Percentiles rank a stretch among this genome's conserved stretches.
phyloP scores from a whole-genome alignment of 2,888 invertebrate genomes.

The Drosophila kuntzei region DNA sequence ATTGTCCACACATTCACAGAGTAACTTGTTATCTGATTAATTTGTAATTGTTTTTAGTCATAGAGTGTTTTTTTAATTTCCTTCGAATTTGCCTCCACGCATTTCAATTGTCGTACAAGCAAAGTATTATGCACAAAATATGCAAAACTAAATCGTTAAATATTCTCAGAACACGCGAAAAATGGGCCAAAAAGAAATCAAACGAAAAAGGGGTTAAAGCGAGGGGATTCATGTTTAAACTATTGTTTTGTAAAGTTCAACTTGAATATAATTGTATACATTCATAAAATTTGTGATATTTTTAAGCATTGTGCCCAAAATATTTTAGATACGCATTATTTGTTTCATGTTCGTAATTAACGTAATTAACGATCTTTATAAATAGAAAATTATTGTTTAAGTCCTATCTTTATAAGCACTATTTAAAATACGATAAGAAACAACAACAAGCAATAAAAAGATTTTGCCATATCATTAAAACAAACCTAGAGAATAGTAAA shows the following conservation, averaged over 20 bases:
- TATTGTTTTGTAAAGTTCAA: slow-evolving; percentile 45
- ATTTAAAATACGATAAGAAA: slow-evolving; percentile 64
- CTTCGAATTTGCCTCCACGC: slow-evolving; percentile 55
- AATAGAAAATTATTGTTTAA: slow-evolving; percentile 55
- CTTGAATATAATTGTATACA: slow-evolving; percentile 62
- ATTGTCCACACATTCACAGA: slow-evolving; percentile 87
- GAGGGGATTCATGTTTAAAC: slow-evolving; percentile 36
- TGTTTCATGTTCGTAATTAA: slow-evolving; percentile 51
- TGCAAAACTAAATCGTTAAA: slow-evolving; percentile 41
- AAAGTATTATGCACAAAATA: slow-evolving; percentile 72
- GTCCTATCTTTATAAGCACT: slow-evolving; percentile 66
- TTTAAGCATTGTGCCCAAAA: slow-evolving; percentile 77
- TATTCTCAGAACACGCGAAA: slow-evolving; percentile 56
- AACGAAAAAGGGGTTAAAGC: neutral
- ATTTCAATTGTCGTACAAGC: slow-evolving; percentile 60
- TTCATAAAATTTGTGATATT: slow-evolving; percentile 76
- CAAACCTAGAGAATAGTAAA: slow-evolving; percentile 13
- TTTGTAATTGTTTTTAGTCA: slow-evolving; percentile 18
- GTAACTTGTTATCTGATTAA: slow-evolving; percentile 45
- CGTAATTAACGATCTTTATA: slow-evolving; percentile 53
- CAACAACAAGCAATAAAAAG: slow-evolving; percentile 56
- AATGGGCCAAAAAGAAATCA: slow-evolving; percentile 28
- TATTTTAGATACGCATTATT: slow-evolving; percentile 47
- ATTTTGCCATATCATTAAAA: slow-evolving; percentile 61
- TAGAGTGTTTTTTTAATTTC: slow-evolving; percentile 28